These are phyloP conservation scores for Astur gentilis DNA, from an alignment of 2,113 vertebrate genomes.

Conservation along the genomic window DNA sequence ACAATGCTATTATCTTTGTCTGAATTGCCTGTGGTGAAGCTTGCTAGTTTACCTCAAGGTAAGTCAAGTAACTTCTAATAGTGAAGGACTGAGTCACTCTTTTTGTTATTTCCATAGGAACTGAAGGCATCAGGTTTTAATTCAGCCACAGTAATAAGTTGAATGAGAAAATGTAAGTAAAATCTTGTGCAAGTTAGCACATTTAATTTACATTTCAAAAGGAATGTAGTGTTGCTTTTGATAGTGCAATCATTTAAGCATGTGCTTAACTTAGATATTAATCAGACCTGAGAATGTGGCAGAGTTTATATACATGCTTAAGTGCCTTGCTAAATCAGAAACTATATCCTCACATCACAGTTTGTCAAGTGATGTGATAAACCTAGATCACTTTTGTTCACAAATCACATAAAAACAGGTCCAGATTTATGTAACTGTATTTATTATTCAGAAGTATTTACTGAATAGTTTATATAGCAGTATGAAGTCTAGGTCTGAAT, in stretches of 20 bases:
- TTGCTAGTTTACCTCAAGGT: neutral
- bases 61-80: neutral
- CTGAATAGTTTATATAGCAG: neutral
- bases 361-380: neutral
- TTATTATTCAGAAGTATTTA: neutral
- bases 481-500: neutral
- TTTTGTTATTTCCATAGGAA: neutral
- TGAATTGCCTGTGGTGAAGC: neutral
- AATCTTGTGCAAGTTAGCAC: neutral
- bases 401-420: neutral
- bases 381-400: neutral
- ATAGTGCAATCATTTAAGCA: neutral
- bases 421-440: neutral
- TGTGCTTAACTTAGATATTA: neutral
- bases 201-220: neutral
- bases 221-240: neutral
- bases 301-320: neutral
- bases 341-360: neutral
- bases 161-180: neutral
- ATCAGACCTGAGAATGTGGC: neutral
- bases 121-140: neutral
- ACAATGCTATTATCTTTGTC: neutral
- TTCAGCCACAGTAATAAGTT: neutral
- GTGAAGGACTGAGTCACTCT: neutral
- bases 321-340: neutral